Conservation (phyloP, 2,113 vertebrate species). For the Calyptommatus sinebrachiatus region DNA sequence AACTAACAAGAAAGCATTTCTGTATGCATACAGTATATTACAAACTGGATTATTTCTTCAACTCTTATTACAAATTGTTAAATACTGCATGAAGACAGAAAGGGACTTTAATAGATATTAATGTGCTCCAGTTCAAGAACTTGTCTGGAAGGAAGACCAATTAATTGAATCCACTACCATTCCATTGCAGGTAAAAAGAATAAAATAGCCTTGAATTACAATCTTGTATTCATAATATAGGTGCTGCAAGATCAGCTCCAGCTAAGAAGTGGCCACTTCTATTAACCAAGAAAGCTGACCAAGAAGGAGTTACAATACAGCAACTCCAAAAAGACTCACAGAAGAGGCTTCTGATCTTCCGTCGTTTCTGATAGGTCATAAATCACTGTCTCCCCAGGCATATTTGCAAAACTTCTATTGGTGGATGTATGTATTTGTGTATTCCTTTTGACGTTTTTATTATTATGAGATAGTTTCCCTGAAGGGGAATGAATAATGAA, state of each 20-base stretch:
- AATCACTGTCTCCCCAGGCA: slow-evolving; percentile 68
- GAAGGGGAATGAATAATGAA: slow-evolving; percentile 83
- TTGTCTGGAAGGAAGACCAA: no score
- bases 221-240: neutral
- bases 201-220: neutral
- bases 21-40: no score
- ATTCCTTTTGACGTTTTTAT: slow-evolving; percentile 86
- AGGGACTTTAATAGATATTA: no score
- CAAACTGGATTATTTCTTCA: no score
- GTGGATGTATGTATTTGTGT: slow-evolving; percentile 72
- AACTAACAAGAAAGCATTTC: no score
- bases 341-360: slow-evolving; percentile 47
- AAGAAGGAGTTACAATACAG: neutral
- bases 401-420: slow-evolving; percentile 67
- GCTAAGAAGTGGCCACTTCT: neutral
- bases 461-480: slow-evolving; percentile 72
- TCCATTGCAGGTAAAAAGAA: neutral
- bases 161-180: no score
- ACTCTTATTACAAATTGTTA: no score
- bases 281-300: neutral
- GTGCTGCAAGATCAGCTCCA: neutral
- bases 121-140: no score
- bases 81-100: no score
- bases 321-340: fast-evolving
- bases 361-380: slow-evolving; percentile 63